Base-by-base conservation (phyloP, 2,797 vertebrate species). In the Molossus alvarezi region DNA sequence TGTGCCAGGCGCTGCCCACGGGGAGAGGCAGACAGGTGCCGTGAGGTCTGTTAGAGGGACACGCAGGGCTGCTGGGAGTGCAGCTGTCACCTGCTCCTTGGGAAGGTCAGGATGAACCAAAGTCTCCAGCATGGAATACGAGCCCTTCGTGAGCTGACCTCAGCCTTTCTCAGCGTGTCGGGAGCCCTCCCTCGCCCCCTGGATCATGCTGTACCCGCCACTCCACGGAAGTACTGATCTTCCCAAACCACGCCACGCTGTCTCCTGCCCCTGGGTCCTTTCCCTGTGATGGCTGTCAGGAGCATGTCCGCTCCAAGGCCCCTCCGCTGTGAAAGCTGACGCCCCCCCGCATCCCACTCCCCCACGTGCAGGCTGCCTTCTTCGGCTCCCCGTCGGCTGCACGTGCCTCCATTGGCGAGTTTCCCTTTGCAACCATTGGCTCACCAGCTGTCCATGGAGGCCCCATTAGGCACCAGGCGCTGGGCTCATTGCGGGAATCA, bases 211-310 rank as follows among this genome's bases (percentile, higher is more conserved):
- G 41, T n/a, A 14, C 64, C 17, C 55, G 57, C 3, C 21, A 8
- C 33, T 33, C 79, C 29, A 7, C n/a, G 29, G 1, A 33, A 29
- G 64, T 21, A 14, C 27, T 33, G 76, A 41, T 11, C 14, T 79
- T 45, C 64, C 51, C 41, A n/a, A 1, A n/a, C 3, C 3, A 0
- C 6, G 0, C 51, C 45, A 0, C 15, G 45, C 6, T 8, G 20
- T 15, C 33, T 67, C 45, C 55, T 37, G 62, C 69, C 17, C 60
- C 48, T 6, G 0, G 33, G 23, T 27, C 41, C 69, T 23, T 48
- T 27, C 79, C 71, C n/a, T 67, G 48, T 3, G 57, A 14, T n/a
- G 11, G 5, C 12, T 15, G 20, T 48, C 12, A 76, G 81, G 88
- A 48, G 58, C 18, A 33, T 18, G 2, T 51, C 57, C 33, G 2